Conservation (phyloP, 2,888 invertebrate species). For the Eupithecia subumbrata region DNA sequence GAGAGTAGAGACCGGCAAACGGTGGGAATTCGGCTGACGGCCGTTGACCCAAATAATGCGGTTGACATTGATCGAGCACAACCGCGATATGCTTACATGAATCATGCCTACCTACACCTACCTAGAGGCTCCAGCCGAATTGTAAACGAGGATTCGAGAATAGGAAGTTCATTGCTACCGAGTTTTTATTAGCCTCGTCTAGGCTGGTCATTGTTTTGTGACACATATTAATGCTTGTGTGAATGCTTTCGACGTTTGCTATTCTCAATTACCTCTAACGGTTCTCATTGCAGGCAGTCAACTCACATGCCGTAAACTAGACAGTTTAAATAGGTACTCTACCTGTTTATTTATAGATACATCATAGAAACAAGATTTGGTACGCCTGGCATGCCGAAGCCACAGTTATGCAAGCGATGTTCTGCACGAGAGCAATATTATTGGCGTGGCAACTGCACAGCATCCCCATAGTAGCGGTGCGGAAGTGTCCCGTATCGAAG, state of each 20-base stretch:
- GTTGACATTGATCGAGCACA: slow-evolving; percentile 83
- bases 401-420: slow-evolving; percentile 64
- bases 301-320: not conserved
- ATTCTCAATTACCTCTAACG: slow-evolving; percentile 14
- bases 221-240: slow-evolving; percentile 38
- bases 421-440: slow-evolving; percentile 62
- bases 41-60: slow-evolving; percentile 81
- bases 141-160: slow-evolving; percentile 62
- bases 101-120: slow-evolving; percentile 63
- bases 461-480: slow-evolving; percentile 68
- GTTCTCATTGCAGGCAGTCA: not conserved
- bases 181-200: slow-evolving; percentile 63
- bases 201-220: slow-evolving; percentile 61
- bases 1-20: slow-evolving; percentile 58
- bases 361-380: slow-evolving; percentile 55
- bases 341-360: slow-evolving; percentile 39
- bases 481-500: slow-evolving; percentile 80
- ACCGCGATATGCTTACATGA: slow-evolving; percentile 73
- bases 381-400: slow-evolving; percentile 56
- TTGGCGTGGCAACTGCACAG: slow-evolving; percentile 69
- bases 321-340: not conserved
- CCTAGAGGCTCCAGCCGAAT: slow-evolving; percentile 42
- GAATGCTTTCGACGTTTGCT: slow-evolving; percentile 47
- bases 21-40: slow-evolving; percentile 77
- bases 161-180: slow-evolving; percentile 76